Base-by-base conservation (phyloP, 2,888 invertebrate species). In the Dryadula phaetusa region DNA sequence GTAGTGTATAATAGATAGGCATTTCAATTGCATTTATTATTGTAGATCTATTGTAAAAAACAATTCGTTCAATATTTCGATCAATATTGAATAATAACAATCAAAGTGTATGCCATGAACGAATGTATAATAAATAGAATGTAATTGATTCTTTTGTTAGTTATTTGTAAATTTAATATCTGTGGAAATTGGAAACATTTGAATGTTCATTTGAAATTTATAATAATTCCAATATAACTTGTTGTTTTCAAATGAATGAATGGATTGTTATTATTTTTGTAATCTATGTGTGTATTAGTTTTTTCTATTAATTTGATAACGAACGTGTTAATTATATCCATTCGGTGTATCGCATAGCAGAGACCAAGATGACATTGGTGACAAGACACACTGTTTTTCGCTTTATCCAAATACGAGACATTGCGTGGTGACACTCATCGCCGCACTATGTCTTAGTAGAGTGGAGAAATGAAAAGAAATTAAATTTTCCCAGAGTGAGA, bases 91-190 rank as follows among this genome's bases (percentile, higher is more conserved):
- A 14, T 22, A 54, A 22, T n/a, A 54, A 37, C 34, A 37, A 37
- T 22, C n/a, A 37, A 16, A 52, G 52, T 22, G 12, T 22, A 53
- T 16, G 1, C 20, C 37, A 20, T 10, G n/a, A 37, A 54, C 37
- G 14, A 22, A 54, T 20, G 20, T 37, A 54, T 14, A 37, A 14
- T 22, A 47, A 22, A 47, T 47, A 14, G 12, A 47, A 22, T 37
- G 22, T 54, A 54, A 54, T n/a, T 54, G 54, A 20, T 37, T 54
- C 20, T 3, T 54, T 54, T 22, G 18, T 37, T 22, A 22, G 18
- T 34, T n/a, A n/a, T 54, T 54, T 37, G n/a, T 54, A 37, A 37
- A 20, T 34, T 37, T 54, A 40, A 25, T 56, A 56, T 40, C 37
- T 56, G 16, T 22, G 32, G 28, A 28, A 28, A 34, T n/a, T 34